A percentile compares a stretch with the other conserved stretches of the same genome.
Evolutionary conservation across 53 echinoderm and acorn worm species (phyloP).

Genomic region (Patiria pectinifera): DNA sequence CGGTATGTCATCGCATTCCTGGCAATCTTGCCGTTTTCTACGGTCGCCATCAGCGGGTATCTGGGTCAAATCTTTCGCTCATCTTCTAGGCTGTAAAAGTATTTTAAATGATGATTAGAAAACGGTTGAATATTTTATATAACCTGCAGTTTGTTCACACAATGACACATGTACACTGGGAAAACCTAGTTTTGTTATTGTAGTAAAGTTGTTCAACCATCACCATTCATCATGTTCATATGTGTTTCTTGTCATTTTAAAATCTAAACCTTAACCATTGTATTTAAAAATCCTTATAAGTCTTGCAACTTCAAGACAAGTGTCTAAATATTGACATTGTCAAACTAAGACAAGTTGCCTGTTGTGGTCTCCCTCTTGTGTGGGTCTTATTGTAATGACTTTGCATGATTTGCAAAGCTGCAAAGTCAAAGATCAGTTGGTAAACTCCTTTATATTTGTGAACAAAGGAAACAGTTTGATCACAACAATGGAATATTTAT

Average conservation of each 20-base stretch:
- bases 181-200: not conserved
- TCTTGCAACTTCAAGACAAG: no score
- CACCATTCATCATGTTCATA: no score
- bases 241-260: no score
- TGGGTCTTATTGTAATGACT: no score
- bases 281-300: no score
- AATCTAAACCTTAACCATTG: no score
- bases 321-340: no score
- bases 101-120: no score
- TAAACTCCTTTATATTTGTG: not conserved
- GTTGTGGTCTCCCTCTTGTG: no score
- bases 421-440: not conserved
- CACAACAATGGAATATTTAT: not conserved
- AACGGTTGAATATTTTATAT: not conserved
- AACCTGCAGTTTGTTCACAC: not conserved
- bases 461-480: not conserved
- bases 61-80: slow-evolving; percentile 13
- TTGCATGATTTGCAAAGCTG: no score
- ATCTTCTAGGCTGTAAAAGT: not conserved
- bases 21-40: not conserved
- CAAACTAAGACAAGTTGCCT: no score
- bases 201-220: no score
- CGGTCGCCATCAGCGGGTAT: not conserved
- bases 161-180: not conserved
- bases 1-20: slow-evolving; percentile 41